Evolutionary conservation across 2,888 invertebrate genomes (phyloP), one percentile per base, ranked within the genome.

Genomic region (Cabera pusaria): DNA sequence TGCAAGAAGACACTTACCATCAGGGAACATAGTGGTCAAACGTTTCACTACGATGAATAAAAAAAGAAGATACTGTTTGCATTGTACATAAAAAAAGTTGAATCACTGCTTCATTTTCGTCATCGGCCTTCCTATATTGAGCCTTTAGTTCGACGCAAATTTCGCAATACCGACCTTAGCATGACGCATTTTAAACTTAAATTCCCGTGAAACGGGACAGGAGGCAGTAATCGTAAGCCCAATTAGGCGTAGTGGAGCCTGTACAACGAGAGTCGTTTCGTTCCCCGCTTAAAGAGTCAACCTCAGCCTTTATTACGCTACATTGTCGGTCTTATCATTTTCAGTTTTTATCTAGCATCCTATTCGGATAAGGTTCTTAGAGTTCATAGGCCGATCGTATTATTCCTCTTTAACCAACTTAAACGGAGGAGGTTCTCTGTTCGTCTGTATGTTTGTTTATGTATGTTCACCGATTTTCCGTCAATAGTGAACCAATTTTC

Each of bases 201-300:
- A 59, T 67, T 65, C 49, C 54, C 49, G 52, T 54, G 53, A 55
- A 56, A 36, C 24, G 19, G n/a, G 10, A 24, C 46, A 37, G 45
- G 46, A 47, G 56, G 56, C 56, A 49, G 65, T 64, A 67, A 67
- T 70, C 67, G 68, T 69, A 67, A 68, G 67, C 62, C 65, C 68
- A 70, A 69, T 70, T 67, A 70, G 64, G 63, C 69, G 62, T 64
- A 64, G 64, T 59, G 56, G 55, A 59, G 59, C 50, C 56, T 64
- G 60, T 52, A 56, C 54, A 52, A 54, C 55, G 59, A 58, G 56
- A 49, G 65, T 62, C 62, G 60, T 68, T 69, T 59, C 63, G 51
- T 44, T 63, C 53, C 26, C 56, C 64, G 57, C 59, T 62, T 68
- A 56, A 65, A 61, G 58, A 58, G 59, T 64, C 64, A 67, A 67